Percentiles rank a stretch among this genome's conserved stretches.
phyloP scores from a whole-genome alignment of 2,797 vertebrate species.

The Mormyrops boulengeri region DNA sequence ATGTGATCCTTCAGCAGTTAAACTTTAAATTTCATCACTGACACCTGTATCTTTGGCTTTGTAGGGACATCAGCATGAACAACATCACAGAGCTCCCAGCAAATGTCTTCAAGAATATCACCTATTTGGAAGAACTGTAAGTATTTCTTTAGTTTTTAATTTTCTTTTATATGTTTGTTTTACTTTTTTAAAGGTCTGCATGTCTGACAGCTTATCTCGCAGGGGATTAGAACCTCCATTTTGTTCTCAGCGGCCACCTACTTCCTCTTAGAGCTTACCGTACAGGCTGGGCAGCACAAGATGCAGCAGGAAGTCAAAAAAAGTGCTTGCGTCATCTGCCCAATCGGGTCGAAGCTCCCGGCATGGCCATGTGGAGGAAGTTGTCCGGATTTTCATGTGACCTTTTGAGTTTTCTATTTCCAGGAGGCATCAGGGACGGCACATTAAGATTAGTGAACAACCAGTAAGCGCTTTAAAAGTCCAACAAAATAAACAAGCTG shows the following conservation, averaged over 20 bases:
- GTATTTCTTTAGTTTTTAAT: constrained; percentile 54
- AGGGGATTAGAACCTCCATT: background rate
- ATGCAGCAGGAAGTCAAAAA: background rate
- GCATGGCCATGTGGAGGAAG: background rate
- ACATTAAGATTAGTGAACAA: background rate
- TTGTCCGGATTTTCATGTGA: background rate
- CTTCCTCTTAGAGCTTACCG: background rate
- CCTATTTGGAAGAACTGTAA: constrained; percentile 94
- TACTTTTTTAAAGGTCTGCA: background rate
- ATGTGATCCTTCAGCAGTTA: background rate
- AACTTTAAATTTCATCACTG: background rate
- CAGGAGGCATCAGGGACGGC: background rate
- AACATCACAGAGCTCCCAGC: constrained; percentile 94
- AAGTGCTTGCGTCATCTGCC: background rate
- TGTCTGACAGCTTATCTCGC: background rate
- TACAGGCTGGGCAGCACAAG: background rate
- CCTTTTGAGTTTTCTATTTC: background rate
- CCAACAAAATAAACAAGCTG: background rate
- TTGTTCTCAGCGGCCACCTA: background rate
- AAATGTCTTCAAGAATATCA: constrained; percentile 85
- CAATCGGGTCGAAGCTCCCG: background rate
- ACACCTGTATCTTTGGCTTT: constrained; percentile 25
- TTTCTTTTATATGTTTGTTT: background rate
- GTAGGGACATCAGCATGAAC: constrained; percentile 98
- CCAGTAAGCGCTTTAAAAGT: background rate